Conservation (phyloP, 2,113 vertebrate genomes). For the Scartelaos histophorus region DNA sequence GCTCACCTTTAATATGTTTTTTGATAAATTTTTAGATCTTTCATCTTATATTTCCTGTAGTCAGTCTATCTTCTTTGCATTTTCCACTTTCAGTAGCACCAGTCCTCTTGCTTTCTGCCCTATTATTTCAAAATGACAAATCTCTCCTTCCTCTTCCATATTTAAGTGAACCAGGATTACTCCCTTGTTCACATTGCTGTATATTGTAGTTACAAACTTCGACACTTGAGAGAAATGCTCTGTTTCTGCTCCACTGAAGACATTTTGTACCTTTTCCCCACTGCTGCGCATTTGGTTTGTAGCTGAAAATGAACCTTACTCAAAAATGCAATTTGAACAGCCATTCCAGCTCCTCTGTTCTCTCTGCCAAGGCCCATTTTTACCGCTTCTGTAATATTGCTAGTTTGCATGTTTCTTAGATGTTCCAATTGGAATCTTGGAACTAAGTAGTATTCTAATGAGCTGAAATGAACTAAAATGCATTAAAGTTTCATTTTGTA, state of each 20-base stretch:
- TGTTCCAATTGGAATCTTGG: not conserved
- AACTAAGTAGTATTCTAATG: not conserved
- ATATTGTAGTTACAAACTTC: constrained; percentile 29
- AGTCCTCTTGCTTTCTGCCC: constrained; percentile 6
- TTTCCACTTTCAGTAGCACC: too few species aligned
- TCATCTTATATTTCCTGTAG: too few species aligned
- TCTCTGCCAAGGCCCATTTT: not conserved
- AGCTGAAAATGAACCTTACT: constrained; percentile 13
- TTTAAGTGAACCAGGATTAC: constrained; percentile 36
- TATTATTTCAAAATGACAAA: constrained; percentile 41
- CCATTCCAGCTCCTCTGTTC: not conserved
- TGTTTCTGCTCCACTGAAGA: constrained; percentile 21
- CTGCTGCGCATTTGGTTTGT: not conserved
- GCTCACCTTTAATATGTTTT: too few species aligned
- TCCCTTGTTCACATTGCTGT: constrained; percentile 17
- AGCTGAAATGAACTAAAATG: not conserved
- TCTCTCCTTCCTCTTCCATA: constrained; percentile 16
- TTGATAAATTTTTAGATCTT: too few species aligned
- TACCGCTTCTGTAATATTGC: too few species aligned
- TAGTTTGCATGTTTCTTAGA: not conserved
- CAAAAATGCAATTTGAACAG: not conserved
- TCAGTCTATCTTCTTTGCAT: too few species aligned
- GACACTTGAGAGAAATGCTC: constrained; percentile 1
- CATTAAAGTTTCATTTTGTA: not conserved
- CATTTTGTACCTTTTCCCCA: constrained; percentile 16